Percentiles rank a stretch among this genome's conserved stretches.
Conservation (phyloP, 2,888 invertebrate genomes). For the Eristalinus sepulchralis region DNA sequence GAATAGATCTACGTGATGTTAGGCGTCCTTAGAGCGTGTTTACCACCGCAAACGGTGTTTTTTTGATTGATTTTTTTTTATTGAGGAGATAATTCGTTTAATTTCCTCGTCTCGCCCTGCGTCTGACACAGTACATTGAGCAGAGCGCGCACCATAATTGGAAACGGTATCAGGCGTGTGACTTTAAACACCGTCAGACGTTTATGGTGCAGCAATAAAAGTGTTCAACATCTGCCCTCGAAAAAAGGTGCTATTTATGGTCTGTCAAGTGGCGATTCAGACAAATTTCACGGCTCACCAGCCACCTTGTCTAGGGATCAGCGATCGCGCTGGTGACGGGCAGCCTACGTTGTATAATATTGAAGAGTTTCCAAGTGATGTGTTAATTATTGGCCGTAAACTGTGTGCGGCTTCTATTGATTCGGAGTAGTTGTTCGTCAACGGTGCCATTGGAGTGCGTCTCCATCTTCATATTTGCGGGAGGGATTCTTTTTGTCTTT, state of each 20-base stretch:
- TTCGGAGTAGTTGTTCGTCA: conserved; percentile 19
- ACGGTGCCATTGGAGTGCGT: neutral
- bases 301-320: conserved; percentile 54
- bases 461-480: neutral
- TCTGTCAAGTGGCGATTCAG: conserved; percentile 61
- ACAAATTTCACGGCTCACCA: conserved; percentile 64
- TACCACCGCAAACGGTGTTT: conserved; percentile 57
- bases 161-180: conserved; percentile 39
- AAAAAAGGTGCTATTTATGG: conserved; percentile 61
- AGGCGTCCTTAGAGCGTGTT: conserved; percentile 40
- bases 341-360: conserved; percentile 18
- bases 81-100: conserved; percentile 52
- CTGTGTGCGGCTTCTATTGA: conserved; percentile 51
- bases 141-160: conserved; percentile 23
- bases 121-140: conserved; percentile 28
- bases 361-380: conserved; percentile 29
- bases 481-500: neutral
- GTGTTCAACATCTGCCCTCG: conserved; percentile 59
- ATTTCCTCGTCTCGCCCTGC: neutral
- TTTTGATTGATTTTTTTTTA: conserved; percentile 63
- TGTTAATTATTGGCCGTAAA: conserved; percentile 62
- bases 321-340: conserved; percentile 8
- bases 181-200: conserved; percentile 49
- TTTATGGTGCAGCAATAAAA: conserved; percentile 59
- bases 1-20: conserved; percentile 68